Evolutionary conservation across 1,140 invertebrate species (phyloP).

Genomic region (Wiebesia pumilae): DNA sequence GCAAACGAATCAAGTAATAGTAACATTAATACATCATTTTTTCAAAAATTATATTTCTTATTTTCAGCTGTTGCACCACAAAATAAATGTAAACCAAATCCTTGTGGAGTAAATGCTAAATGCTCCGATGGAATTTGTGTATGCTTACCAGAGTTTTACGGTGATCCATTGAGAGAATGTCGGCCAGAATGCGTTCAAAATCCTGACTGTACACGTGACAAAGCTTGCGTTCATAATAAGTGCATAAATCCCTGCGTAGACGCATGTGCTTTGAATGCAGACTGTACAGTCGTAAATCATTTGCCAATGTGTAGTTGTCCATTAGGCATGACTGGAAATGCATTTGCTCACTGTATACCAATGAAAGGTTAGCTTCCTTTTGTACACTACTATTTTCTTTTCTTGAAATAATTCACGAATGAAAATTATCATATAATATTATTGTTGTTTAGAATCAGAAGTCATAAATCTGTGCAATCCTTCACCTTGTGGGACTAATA

Average conservation of each 20-base stretch:
- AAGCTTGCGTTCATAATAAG: conserved; percentile 82
- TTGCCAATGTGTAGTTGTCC: conserved; percentile 84
- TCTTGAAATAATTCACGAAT: not conserved
- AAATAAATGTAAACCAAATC: conserved; percentile 82
- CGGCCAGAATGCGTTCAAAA: conserved; percentile 84
- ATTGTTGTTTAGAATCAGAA: conserved; percentile 45
- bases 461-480: conserved; percentile 76
- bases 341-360: conserved; percentile 78
- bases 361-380: conserved; percentile 7
- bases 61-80: conserved; percentile 63
- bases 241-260: conserved; percentile 84
- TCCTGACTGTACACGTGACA: conserved; percentile 81
- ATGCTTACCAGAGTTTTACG: conserved; percentile 83
- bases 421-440: not conserved
- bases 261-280: conserved; percentile 83
- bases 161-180: conserved; percentile 85
- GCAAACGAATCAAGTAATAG: too few relatives aligned
- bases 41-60: conserved; percentile 32
- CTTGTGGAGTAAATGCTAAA: conserved; percentile 84
- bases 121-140: conserved; percentile 82
- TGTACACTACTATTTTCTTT: not conserved
- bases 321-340: conserved; percentile 83
- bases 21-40: too few relatives aligned
- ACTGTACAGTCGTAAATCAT: conserved; percentile 85
- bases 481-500: conserved; percentile 73